A percentile compares a stretch with the other conserved stretches of the same genome.
phyloP scores from a whole-genome alignment of 1,140 invertebrate genomes.

The Pseudomyrmex gracilis region DNA sequence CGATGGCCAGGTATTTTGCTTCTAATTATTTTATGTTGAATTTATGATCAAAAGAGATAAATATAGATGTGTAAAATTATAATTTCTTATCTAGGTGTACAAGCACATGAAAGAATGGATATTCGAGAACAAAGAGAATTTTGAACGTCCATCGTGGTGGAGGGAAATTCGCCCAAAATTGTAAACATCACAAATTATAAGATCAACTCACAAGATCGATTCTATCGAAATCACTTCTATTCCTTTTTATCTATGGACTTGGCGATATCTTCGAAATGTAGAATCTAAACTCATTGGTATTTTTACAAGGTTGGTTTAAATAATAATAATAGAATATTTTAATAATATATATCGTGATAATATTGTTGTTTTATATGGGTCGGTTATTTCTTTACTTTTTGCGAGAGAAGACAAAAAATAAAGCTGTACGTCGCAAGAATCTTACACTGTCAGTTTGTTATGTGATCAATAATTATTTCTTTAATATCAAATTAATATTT shows the following conservation, averaged over 20 bases:
- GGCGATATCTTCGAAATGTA: not conserved
- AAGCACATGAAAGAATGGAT: constrained; percentile 92
- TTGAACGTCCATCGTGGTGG: constrained; percentile 93
- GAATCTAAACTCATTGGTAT: not conserved
- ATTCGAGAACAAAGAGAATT: constrained; percentile 89
- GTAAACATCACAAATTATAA: constrained; percentile 60
- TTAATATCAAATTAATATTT: no score
- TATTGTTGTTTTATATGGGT: no score
- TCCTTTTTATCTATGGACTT: constrained; percentile 1
- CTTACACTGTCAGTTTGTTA: no score
- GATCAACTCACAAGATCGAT: no score
- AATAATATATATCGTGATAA: no score
- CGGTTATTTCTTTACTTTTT: no score
- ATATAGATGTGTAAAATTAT: no score
- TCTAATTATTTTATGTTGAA: constrained; percentile 14
- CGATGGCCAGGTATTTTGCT: constrained; percentile 90
- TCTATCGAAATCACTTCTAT: not conserved
- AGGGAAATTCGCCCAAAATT: constrained; percentile 86
- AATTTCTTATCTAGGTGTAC: constrained; percentile 88
- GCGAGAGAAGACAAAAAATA: no score
- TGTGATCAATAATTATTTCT: no score
- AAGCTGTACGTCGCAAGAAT: no score
- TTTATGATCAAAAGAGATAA: not conserved
- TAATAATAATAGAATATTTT: constrained; percentile 22
- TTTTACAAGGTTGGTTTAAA: not conserved